Base-by-base conservation (phyloP, 2,888 invertebrate genomes). In the Cyclophora albipunctata region DNA sequence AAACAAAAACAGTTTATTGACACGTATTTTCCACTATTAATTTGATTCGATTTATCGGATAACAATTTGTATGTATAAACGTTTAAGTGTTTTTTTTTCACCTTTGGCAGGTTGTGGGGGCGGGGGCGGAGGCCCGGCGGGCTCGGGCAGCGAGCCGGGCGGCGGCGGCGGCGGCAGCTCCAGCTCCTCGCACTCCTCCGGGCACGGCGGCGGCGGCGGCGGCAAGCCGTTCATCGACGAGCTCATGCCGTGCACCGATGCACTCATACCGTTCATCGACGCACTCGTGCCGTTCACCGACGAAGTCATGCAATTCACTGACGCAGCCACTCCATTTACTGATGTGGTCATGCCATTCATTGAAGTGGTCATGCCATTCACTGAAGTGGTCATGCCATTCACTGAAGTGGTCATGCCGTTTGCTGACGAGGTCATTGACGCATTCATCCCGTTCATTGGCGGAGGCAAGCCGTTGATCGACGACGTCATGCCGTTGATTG, bases 61-160 rank as follows among this genome's bases (percentile, higher is more conserved):
- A 20, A 20, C 20, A 20, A 20, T 20, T 20, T 20, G 20, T 20
- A 20, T 20, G 20, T 20, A 20, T 20, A 20, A 20, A 20, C 20
- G 20, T 20, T 20, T 20, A 20, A 20, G 20, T 20, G 20, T 20
- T 20, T 20, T 20, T 20, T 34, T 34, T n/a, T 47, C 60, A 83
- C 84, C 84, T 79, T 82, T 82, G 20, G 62, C 54, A n/a, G 42
- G 42, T 3, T 7, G 43, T 1, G 93, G 93, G 7, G 92, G 93
- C 4, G 93, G 93, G 2, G 93, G 94, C 3, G 94, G 94, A 0
- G 93, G 93, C 52, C 91, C 93, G 1, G 92, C 94, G 0, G 95
- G 95, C 67, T 94, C 95, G 0, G 95, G 95, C 42, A 95, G 79
- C 48, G 93, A 51, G 52, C 79, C 52, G 0, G 77, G 77, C 3